Evolutionary conservation across 2,888 invertebrate species (phyloP).

Genomic region (Actias luna): DNA sequence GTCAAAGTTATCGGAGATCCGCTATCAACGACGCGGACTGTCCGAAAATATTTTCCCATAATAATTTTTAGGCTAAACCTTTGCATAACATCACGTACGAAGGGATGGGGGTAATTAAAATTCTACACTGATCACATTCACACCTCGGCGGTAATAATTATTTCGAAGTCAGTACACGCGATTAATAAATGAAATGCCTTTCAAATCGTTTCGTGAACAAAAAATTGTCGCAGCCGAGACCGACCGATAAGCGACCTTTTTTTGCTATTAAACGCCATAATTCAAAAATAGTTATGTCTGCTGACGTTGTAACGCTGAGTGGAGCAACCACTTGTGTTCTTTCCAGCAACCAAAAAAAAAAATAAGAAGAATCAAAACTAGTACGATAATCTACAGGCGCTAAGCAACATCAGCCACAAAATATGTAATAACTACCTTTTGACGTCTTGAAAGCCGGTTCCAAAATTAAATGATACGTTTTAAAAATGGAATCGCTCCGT

Average conservation of each 20-base stretch:
- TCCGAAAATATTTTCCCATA: conserved; percentile 58
- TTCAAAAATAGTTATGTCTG: conserved; percentile 6
- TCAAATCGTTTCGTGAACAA: conserved; percentile 35
- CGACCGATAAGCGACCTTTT: conserved; percentile 23
- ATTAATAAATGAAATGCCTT: conserved; percentile 43
- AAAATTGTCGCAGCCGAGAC: conserved; percentile 32
- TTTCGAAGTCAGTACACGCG: conserved; percentile 29
- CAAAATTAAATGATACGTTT: conserved; percentile 82
- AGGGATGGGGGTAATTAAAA: conserved; percentile 72
- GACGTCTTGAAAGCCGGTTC: conserved; percentile 80
- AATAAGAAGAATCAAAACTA: conserved; percentile 57
- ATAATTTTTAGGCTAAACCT: conserved; percentile 69
- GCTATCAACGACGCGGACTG: conserved; percentile 26
- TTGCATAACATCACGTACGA: conserved; percentile 65
- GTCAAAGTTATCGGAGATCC: not conserved
- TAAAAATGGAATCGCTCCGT: conserved; percentile 80
- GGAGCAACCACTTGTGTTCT: conserved; percentile 13
- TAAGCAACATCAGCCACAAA: conserved; percentile 72
- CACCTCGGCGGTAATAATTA: conserved; percentile 46
- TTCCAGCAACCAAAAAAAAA: conserved; percentile 21
- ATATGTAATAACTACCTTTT: conserved; percentile 80
- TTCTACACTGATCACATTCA: conserved; percentile 64
- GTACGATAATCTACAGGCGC: conserved; percentile 63
- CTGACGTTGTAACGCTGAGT: conserved; percentile 1
- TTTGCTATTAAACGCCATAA: conserved; percentile 13